Percentiles rank a stretch among this genome's conserved stretches.
Conservation (phyloP, 1,140 invertebrate genomes). For the Bombus affinis region DNA sequence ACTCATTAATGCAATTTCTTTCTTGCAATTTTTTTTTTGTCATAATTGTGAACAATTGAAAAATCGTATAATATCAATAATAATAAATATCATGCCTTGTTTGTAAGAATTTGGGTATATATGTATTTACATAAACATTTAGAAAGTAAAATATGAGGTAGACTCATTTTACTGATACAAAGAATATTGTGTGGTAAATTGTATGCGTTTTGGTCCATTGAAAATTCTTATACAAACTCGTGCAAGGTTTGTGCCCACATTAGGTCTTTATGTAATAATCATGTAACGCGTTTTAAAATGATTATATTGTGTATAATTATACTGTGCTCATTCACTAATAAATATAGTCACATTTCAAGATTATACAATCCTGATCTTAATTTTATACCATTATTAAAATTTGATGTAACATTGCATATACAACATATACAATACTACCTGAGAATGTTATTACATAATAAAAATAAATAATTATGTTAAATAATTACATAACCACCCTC, state of each 20-base stretch:
- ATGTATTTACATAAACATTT: slow-evolving; percentile 57
- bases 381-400: slow-evolving; percentile 16
- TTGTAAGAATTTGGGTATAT: slow-evolving; percentile 31
- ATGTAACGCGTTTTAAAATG: slow-evolving; percentile 26
- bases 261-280: slow-evolving; percentile 45
- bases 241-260: slow-evolving; percentile 57
- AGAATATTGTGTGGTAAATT: slow-evolving; percentile 46
- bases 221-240: slow-evolving; percentile 40
- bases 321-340: slow-evolving; percentile 33
- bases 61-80: slow-evolving; percentile 7
- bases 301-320: slow-evolving; percentile 39
- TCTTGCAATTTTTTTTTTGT: not conserved
- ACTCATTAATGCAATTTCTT: not conserved
- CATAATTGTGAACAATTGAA: slow-evolving; percentile 25
- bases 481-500: slow-evolving; percentile 40
- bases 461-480: slow-evolving; percentile 58
- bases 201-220: slow-evolving; percentile 62
- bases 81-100: slow-evolving; percentile 36
- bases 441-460: slow-evolving; percentile 53
- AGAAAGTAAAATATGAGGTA: slow-evolving; percentile 65
- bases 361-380: slow-evolving; percentile 20
- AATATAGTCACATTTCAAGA: slow-evolving; percentile 35
- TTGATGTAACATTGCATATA: slow-evolving; percentile 28
- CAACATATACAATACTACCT: slow-evolving; percentile 37
- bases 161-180: slow-evolving; percentile 60